Percentiles rank a stretch among this genome's conserved stretches.
Evolutionary conservation across 2,888 invertebrate species (phyloP).

Genomic region (Eristalinus sepulchralis): DNA sequence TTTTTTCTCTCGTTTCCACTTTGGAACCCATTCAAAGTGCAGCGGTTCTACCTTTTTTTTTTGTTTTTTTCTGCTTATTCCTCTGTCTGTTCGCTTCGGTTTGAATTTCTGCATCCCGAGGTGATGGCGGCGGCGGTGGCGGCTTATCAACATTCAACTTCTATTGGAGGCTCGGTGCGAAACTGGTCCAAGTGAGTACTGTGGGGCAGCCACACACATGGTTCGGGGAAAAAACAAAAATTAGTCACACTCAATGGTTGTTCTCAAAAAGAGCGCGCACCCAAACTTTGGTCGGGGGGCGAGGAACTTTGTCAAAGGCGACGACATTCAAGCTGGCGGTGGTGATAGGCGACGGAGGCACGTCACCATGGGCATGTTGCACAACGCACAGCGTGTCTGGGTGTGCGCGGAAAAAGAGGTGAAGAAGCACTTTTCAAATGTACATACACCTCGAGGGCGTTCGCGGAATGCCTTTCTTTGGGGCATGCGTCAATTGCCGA

Average conservation of each 20-base stretch:
- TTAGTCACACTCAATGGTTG: constrained; percentile 44
- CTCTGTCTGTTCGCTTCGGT: constrained; percentile 14
- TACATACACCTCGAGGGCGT: constrained; percentile 46
- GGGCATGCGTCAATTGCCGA: constrained; percentile 46
- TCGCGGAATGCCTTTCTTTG: constrained; percentile 44
- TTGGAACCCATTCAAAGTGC: constrained; percentile 52
- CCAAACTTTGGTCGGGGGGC: constrained; percentile 49
- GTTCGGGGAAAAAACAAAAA: constrained; percentile 1
- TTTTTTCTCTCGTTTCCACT: constrained; percentile 23
- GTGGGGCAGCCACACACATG: not conserved
- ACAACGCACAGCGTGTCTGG: constrained; percentile 26
- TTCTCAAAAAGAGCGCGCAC: constrained; percentile 49
- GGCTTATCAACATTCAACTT: constrained; percentile 50
- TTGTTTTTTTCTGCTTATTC: constrained; percentile 3
- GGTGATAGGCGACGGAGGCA: constrained; percentile 50
- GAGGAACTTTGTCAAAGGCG: constrained; percentile 44
- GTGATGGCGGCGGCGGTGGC: constrained; percentile 29
- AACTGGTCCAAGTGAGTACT: constrained; percentile 59
- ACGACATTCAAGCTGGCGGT: constrained; percentile 46
- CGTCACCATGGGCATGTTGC: constrained; percentile 61
- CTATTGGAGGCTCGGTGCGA: constrained; percentile 39
- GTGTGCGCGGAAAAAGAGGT: not conserved
- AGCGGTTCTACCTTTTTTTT: constrained; percentile 60
- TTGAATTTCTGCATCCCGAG: constrained; percentile 44
- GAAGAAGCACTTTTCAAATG: constrained; percentile 10